These are phyloP conservation scores for Liodrosophila aerea DNA, from an alignment of 2,888 invertebrate species.

Conservation along the genomic window DNA sequence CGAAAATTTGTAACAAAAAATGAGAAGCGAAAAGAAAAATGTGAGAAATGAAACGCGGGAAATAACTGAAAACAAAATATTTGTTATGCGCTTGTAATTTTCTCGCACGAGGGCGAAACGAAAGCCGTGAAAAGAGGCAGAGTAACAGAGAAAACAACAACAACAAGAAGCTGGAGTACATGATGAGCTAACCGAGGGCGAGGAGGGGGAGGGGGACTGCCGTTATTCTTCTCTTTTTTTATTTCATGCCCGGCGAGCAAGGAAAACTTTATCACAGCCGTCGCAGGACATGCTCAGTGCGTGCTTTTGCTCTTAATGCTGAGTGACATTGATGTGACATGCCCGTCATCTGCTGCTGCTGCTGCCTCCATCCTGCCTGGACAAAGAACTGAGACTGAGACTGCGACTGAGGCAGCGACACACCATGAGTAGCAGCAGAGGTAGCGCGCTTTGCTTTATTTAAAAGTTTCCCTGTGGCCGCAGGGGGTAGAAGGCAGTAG, in stretches of 20 bases:
- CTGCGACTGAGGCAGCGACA: too few relatives aligned
- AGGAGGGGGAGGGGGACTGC: neutral
- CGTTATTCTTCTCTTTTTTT: conserved; percentile 48
- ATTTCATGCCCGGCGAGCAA: conserved; percentile 63
- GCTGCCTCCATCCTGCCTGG: conserved; percentile 11
- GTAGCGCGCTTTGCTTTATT: conserved; percentile 60
- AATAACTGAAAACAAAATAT: conserved; percentile 70
- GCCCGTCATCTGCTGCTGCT: conserved; percentile 60
- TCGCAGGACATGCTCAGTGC: conserved; percentile 59
- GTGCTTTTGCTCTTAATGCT: conserved; percentile 65
- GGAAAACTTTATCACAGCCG: conserved; percentile 64
- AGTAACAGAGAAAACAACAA: neutral
- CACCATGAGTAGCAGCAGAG: conserved; percentile 12
- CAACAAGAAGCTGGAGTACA: neutral
- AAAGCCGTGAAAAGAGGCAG: conserved; percentile 46
- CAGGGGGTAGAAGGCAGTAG: too few relatives aligned
- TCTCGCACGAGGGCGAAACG: conserved; percentile 46
- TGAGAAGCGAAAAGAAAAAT: conserved; percentile 10
- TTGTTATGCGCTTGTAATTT: conserved; percentile 76
- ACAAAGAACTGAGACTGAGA: too few relatives aligned
- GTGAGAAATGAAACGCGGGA: conserved; percentile 8
- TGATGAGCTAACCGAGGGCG: too few relatives aligned
- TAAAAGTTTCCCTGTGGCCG: conserved; percentile 68
- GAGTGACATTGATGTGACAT: conserved; percentile 79
- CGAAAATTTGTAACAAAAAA: conserved; percentile 42